phyloP scores from a whole-genome alignment of 2,113 vertebrate genomes.

The Genyomyrus donnyi region DNA sequence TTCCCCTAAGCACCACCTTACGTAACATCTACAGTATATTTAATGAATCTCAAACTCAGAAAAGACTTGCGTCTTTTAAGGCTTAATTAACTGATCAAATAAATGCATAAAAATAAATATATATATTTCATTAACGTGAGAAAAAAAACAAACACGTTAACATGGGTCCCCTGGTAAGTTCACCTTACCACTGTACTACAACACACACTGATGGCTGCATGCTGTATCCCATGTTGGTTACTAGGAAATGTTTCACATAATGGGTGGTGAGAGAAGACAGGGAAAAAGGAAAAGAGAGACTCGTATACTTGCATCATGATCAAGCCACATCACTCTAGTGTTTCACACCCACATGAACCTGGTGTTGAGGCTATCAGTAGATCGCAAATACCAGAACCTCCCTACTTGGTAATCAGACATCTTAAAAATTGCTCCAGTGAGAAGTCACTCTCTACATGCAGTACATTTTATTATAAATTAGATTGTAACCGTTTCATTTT shows the following conservation, averaged over 20 bases:
- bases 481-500: background rate
- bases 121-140: background rate
- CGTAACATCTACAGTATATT: background rate
- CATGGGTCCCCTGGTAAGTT: background rate
- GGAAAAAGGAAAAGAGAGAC: background rate
- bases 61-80: background rate
- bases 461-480: background rate
- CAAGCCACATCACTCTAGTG: background rate
- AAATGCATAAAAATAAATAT: background rate
- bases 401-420: background rate
- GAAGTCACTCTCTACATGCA: background rate
- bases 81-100: background rate
- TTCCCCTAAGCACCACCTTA: conserved; percentile 1
- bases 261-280: background rate
- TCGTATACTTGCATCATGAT: background rate
- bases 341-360: background rate
- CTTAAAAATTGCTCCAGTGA: background rate
- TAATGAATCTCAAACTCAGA: background rate
- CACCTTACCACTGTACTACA: background rate
- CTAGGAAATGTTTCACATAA: background rate
- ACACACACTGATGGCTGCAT: background rate
- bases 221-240: background rate
- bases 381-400: background rate
- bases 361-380: background rate
- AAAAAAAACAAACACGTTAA: background rate